Percentiles rank a stretch among this genome's conserved stretches.
These are phyloP conservation scores for Dicycla oo DNA, from an alignment of 2,888 invertebrate genomes.

Conservation along the genomic window DNA sequence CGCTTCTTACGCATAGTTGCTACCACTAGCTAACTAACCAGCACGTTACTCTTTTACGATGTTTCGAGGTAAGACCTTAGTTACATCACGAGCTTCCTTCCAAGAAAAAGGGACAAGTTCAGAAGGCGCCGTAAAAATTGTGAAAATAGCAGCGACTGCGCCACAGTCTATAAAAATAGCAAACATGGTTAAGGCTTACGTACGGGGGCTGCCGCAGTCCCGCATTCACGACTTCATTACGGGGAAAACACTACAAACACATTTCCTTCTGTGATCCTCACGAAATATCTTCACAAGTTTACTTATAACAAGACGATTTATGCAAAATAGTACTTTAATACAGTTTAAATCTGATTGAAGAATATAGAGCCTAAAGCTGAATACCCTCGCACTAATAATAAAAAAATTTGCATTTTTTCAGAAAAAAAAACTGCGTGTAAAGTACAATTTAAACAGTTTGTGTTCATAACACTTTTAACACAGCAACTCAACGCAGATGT, in stretches of 20 bases:
- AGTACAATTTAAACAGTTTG: background rate
- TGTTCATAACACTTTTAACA: background rate
- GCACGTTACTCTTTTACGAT: conserved; percentile 38
- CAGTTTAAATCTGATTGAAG: background rate
- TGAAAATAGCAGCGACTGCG: conserved; percentile 44
- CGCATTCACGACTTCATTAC: conserved; percentile 64
- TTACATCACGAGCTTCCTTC: conserved; percentile 19
- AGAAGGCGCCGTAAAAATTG: conserved; percentile 59
- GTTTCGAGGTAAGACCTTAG: conserved; percentile 13
- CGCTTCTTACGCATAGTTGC: conserved; percentile 3
- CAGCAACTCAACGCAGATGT: conserved; percentile 11
- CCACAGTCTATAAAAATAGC: conserved; percentile 68
- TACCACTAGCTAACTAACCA: conserved; percentile 13
- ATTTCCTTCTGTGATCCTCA: conserved; percentile 37
- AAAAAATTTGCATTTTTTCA: too few species aligned
- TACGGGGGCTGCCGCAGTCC: conserved; percentile 51
- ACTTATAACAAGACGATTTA: conserved; percentile 1
- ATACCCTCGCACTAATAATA: background rate
- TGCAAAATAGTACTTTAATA: background rate
- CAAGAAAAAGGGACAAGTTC: conserved; percentile 59
- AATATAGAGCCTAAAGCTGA: background rate
- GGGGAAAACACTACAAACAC: conserved; percentile 56
- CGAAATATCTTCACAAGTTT: conserved; percentile 35
- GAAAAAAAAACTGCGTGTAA: background rate
- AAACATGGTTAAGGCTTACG: conserved; percentile 72